Conservation (phyloP, 2,113 vertebrate genomes). For the Dissostichus mawsoni region DNA sequence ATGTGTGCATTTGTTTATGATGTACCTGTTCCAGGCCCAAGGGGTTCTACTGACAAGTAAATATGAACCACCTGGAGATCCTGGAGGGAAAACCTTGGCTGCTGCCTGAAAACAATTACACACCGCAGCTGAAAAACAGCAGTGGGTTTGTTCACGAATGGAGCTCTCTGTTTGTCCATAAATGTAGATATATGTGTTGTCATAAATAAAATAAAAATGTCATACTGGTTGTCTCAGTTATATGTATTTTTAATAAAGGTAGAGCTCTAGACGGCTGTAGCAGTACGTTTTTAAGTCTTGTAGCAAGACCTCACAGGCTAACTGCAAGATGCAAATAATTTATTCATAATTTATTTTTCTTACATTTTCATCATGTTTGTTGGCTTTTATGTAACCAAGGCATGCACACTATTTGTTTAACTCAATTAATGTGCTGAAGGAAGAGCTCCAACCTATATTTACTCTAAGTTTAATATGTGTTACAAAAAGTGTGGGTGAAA, state of each 20-base stretch:
- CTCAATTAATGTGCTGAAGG: no score
- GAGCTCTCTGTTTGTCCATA: constrained; percentile 15
- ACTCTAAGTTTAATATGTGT: no score
- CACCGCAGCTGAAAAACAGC: constrained; percentile 33
- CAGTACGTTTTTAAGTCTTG: no score
- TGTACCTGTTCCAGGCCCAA: constrained; percentile 2
- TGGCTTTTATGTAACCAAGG: no score
- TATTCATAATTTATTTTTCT: no score
- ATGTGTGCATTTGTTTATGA: background rate
- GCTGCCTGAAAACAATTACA: constrained; percentile 44
- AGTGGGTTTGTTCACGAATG: constrained; percentile 19
- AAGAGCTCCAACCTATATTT: no score
- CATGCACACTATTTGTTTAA: no score
- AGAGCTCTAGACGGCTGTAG: background rate
- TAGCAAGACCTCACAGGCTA: no score
- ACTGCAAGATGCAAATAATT: background rate
- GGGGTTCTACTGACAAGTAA: constrained; percentile 13
- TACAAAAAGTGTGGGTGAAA: no score
- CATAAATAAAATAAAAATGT: constrained; percentile 1
- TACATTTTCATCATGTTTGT: no score
- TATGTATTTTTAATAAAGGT: background rate
- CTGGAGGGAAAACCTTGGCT: constrained; percentile 28
- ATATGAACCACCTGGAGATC: constrained; percentile 57
- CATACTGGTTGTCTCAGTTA: background rate
- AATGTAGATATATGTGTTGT: background rate